phyloP scores from a whole-genome alignment of 2,113 vertebrate species.

The Merops nubicus region DNA sequence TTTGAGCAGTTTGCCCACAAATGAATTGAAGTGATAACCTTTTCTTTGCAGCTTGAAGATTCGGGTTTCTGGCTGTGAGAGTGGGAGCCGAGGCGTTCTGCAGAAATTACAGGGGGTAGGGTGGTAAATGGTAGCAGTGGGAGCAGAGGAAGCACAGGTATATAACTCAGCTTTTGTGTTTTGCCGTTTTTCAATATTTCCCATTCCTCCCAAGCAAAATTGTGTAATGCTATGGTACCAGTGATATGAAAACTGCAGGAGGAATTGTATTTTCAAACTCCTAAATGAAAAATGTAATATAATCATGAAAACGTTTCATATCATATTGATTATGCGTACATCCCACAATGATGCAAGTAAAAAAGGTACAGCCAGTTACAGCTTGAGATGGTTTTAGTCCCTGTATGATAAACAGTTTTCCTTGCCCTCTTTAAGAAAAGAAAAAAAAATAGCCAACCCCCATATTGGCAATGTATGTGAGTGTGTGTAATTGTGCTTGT shows the following conservation, averaged over 20 bases:
- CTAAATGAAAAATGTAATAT: background rate
- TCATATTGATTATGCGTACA: background rate
- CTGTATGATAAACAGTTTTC: background rate
- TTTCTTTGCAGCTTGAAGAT: constrained; percentile 1
- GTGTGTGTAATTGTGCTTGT: background rate
- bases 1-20: background rate
- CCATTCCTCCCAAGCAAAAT: background rate
- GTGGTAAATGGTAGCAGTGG: background rate
- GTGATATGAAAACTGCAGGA: background rate
- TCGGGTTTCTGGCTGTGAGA: background rate
- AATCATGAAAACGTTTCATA: background rate
- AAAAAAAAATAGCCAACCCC: background rate
- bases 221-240: background rate
- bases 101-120: background rate
- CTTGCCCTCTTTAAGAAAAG: background rate
- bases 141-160: background rate
- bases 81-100: background rate
- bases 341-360: background rate
- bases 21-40: constrained; percentile 46
- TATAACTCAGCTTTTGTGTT: background rate
- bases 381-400: background rate
- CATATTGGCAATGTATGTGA: background rate
- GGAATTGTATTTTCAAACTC: background rate
- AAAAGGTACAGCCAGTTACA: background rate
- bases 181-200: background rate